phyloP scores from a whole-genome alignment of 2,888 invertebrate species.

The Elmis aenea region DNA sequence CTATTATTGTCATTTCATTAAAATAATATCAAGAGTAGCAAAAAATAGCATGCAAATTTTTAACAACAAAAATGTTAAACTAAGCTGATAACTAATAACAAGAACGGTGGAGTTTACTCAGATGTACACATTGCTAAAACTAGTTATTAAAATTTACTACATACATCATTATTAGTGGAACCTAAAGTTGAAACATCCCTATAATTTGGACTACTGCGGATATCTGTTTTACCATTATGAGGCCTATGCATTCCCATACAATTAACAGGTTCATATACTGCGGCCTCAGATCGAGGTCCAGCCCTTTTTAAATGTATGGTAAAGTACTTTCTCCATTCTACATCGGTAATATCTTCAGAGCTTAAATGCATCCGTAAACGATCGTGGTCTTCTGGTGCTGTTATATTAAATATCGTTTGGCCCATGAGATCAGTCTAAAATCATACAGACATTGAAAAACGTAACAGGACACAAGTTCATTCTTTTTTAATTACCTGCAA shows the following conservation, averaged over 20 bases:
- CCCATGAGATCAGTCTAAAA: slow-evolving; percentile 78
- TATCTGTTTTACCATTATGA: slow-evolving; percentile 4
- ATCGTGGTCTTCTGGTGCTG: slow-evolving; percentile 75
- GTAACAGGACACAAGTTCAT: neutral
- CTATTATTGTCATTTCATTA: too few relatives aligned
- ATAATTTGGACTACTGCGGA: slow-evolving; percentile 12
- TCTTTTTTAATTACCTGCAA: slow-evolving; percentile 58
- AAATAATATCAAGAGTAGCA: too few relatives aligned
- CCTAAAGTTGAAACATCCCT: slow-evolving; percentile 7
- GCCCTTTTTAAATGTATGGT: slow-evolving; percentile 57
- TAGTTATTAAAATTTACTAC: too few relatives aligned
- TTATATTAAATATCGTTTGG: slow-evolving; percentile 74
- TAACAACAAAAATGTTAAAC: too few relatives aligned
- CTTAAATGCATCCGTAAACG: slow-evolving; percentile 61
- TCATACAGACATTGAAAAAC: neutral
- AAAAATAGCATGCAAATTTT: too few relatives aligned
- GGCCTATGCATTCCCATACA: slow-evolving; percentile 55
- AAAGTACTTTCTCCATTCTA: slow-evolving; percentile 52
- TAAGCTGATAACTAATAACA: too few relatives aligned
- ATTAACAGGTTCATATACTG: slow-evolving; percentile 65
- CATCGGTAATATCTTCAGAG: slow-evolving; percentile 42
- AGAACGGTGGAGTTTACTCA: too few relatives aligned
- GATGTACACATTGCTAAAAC: too few relatives aligned
- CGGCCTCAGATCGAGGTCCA: slow-evolving; percentile 66
- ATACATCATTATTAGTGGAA: slow-evolving; percentile 27